Evolutionary conservation across 2,113 vertebrate genomes (phyloP).

Genomic region (Carassius gibelio): DNA sequence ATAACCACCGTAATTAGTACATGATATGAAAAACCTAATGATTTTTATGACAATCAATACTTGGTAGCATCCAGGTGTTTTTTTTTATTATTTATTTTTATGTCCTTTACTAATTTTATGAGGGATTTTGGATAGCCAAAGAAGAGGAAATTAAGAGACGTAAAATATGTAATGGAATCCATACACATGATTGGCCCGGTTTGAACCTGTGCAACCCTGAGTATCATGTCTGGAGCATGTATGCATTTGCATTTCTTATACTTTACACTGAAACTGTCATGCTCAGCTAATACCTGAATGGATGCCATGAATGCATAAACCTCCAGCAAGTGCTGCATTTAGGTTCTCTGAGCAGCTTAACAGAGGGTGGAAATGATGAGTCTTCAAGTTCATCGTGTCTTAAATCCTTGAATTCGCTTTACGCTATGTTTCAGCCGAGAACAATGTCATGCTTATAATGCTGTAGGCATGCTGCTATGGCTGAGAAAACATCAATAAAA

Average conservation of each 20-base stretch:
- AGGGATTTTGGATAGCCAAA: background rate
- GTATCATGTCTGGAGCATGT: background rate
- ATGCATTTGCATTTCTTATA: background rate
- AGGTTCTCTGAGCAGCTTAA: slow-evolving; percentile 20
- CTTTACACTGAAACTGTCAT: background rate
- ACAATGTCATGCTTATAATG: slow-evolving; percentile 25
- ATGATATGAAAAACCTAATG: background rate
- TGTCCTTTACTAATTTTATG: background rate
- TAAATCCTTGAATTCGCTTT: slow-evolving; percentile 42
- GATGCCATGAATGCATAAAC: background rate
- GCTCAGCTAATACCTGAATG: background rate
- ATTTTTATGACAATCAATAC: slow-evolving; percentile 15
- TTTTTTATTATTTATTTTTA: no score
- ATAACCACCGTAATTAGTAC: background rate
- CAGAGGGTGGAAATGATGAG: slow-evolving; percentile 29
- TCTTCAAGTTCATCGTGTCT: slow-evolving; percentile 45
- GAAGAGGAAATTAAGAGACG: background rate
- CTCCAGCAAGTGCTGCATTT: slow-evolving; percentile 26
- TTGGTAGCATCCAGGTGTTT: background rate
- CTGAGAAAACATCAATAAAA: slow-evolving; percentile 22
- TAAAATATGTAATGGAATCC: background rate
- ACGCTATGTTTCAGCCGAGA: slow-evolving; percentile 21
- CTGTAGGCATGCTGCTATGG: slow-evolving; percentile 16
- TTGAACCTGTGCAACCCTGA: background rate
- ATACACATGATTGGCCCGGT: background rate